Evolutionary conservation across 2,113 vertebrate genomes (phyloP).

Genomic region (Indicator maculatus): DNA sequence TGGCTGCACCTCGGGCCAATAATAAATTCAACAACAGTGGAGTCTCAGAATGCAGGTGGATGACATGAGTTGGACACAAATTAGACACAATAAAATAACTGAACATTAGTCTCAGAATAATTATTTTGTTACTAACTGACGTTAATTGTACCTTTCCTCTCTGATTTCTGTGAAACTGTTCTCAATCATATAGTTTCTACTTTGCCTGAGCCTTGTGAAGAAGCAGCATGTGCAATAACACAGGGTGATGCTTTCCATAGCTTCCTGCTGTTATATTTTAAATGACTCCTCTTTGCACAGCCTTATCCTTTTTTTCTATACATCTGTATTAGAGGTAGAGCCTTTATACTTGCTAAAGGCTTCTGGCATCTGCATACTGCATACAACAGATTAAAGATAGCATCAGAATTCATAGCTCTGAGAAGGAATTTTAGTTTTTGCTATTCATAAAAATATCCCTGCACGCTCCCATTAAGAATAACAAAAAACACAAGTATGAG

Average conservation of each 20-base stretch:
- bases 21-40: not conserved
- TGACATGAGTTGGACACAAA: not conserved
- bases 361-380: not conserved
- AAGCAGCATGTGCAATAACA: not conserved
- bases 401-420: not conserved
- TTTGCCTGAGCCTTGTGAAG: not conserved
- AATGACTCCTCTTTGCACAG: not conserved
- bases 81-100: constrained; percentile 25
- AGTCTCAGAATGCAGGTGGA: not conserved
- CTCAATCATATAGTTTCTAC: not conserved
- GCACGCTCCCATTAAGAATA: not conserved
- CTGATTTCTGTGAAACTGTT: not conserved
- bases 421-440: not conserved
- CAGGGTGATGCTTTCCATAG: not conserved
- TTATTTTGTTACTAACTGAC: constrained; percentile 1
- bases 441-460: not conserved
- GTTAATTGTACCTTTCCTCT: constrained; percentile 11
- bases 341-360: not conserved
- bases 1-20: not conserved
- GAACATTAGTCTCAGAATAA: constrained; percentile 1
- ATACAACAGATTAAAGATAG: not conserved
- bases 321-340: not conserved
- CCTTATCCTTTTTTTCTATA: not conserved
- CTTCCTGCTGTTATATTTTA: not conserved
- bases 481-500: not conserved